A percentile compares a stretch with the other conserved stretches of the same genome.
Conservation (phyloP, 1,140 invertebrate species). For the Gonioctena quinquepunctata region DNA sequence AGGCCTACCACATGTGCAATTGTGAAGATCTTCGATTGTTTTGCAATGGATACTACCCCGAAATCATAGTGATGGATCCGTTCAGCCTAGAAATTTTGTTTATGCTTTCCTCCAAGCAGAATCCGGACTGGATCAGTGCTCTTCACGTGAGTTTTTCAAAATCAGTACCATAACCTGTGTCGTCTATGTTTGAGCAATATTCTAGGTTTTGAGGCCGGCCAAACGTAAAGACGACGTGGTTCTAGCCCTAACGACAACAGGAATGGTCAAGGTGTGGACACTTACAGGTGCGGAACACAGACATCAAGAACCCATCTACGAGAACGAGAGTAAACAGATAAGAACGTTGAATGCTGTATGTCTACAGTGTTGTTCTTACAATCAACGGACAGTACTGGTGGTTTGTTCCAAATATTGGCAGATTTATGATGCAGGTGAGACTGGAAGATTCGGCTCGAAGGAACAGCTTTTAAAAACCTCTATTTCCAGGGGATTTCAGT, state of each 20-base stretch:
- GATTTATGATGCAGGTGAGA: constrained; percentile 74
- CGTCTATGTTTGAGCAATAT: constrained; percentile 2
- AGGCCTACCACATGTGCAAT: constrained; percentile 84
- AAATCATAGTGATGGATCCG: constrained; percentile 96
- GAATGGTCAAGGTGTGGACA: constrained; percentile 98
- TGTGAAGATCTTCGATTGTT: constrained; percentile 82
- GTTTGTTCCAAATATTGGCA: constrained; percentile 98
- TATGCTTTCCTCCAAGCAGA: constrained; percentile 89
- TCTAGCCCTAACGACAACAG: constrained; percentile 92
- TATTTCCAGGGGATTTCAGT: constrained; percentile 86
- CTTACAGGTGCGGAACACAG: constrained; percentile 86
- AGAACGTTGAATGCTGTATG: constrained; percentile 90
- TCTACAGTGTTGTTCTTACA: constrained; percentile 91
- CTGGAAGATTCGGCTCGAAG: neutral
- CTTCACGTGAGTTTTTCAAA: constrained; percentile 71
- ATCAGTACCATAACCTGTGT: neutral
- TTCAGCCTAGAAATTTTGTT: constrained; percentile 93
- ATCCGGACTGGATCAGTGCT: constrained; percentile 98
- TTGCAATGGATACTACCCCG: constrained; percentile 96
- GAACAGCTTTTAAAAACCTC: neutral
- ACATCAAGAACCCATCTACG: constrained; percentile 85
- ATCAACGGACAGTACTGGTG: constrained; percentile 94
- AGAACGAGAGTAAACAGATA: constrained; percentile 98
- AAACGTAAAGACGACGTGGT: constrained; percentile 95
- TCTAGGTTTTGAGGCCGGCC: constrained; percentile 76